Conservation (phyloP, 2,113 vertebrate species). For the Nycticorax nycticorax region DNA sequence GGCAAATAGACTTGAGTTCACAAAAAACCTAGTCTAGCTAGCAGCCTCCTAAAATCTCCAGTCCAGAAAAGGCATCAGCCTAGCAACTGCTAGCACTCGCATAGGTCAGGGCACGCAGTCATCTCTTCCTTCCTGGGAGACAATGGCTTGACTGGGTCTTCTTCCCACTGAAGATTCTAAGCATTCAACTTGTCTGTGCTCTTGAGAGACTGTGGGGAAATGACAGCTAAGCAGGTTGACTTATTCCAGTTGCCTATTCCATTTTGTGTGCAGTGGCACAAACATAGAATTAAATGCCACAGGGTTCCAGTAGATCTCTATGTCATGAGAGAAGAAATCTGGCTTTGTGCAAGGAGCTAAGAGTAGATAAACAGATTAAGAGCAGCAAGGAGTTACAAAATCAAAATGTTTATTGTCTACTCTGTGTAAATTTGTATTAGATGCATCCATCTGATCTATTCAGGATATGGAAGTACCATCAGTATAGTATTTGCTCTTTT, state of each 20-base stretch:
- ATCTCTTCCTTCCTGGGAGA: not conserved
- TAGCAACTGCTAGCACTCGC: not conserved
- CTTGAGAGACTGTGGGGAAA: not conserved
- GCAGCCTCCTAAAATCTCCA: not conserved
- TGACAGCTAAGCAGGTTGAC: not conserved
- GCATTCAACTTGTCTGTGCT: not conserved
- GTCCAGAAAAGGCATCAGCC: not conserved
- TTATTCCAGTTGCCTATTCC: not conserved
- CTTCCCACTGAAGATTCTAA: not conserved
- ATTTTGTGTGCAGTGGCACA: not conserved
- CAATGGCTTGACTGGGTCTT: not conserved
- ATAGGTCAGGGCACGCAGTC: not conserved
- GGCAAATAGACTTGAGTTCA: not conserved
- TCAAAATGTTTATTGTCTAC: not conserved
- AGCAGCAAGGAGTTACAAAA: not conserved
- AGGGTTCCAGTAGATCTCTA: not conserved
- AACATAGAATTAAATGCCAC: not conserved
- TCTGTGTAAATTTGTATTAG: not conserved
- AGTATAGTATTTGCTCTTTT: not conserved
- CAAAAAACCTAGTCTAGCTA: not conserved
- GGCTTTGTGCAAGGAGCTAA: not conserved
- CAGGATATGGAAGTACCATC: not conserved
- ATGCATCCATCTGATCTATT: not conserved
- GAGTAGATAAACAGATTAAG: not conserved
- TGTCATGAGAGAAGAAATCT: not conserved